Conservation (phyloP, 1,140 invertebrate species). For the Neuroterus valhalla region DNA sequence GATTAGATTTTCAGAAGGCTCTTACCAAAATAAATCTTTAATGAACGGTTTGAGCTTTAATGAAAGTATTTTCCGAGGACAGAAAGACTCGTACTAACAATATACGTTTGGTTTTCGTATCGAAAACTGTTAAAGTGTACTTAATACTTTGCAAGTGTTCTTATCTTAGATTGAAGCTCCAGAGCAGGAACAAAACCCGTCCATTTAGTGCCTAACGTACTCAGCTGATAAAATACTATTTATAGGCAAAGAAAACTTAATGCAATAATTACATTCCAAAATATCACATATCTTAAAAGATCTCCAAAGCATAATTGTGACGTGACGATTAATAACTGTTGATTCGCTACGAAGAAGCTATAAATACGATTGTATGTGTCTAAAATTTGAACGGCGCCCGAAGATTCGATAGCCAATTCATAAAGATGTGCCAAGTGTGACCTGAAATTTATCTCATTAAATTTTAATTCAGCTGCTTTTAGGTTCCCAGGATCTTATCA, state of each 20-base stretch:
- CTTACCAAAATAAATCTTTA: not conserved
- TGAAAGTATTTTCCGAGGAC: constrained; percentile 16
- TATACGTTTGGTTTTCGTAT: constrained; percentile 26
- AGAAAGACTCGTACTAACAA: not conserved
- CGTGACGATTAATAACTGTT: constrained; percentile 2
- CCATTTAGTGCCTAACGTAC: constrained; percentile 69
- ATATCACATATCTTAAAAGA: constrained; percentile 33
- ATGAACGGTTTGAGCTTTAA: constrained; percentile 7
- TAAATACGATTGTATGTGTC: constrained; percentile 17
- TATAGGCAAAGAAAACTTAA: constrained; percentile 11
- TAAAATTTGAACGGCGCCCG: not conserved
- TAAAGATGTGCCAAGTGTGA: not conserved
- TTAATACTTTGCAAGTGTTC: constrained; percentile 59
- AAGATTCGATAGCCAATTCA: constrained; percentile 1
- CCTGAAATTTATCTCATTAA: not conserved
- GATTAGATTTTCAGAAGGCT: not conserved
- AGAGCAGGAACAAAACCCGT: constrained; percentile 61
- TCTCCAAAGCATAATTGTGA: constrained; percentile 55
- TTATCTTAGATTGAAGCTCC: constrained; percentile 54
- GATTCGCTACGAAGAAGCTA: constrained; percentile 39
- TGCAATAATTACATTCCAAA: constrained; percentile 37
- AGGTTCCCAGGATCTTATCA: not conserved
- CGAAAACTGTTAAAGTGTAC: constrained; percentile 63
- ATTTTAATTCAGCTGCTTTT: not conserved
- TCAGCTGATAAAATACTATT: constrained; percentile 49